Conservation (phyloP, 2,888 invertebrate species). For the Yponomeuta malinellus region DNA sequence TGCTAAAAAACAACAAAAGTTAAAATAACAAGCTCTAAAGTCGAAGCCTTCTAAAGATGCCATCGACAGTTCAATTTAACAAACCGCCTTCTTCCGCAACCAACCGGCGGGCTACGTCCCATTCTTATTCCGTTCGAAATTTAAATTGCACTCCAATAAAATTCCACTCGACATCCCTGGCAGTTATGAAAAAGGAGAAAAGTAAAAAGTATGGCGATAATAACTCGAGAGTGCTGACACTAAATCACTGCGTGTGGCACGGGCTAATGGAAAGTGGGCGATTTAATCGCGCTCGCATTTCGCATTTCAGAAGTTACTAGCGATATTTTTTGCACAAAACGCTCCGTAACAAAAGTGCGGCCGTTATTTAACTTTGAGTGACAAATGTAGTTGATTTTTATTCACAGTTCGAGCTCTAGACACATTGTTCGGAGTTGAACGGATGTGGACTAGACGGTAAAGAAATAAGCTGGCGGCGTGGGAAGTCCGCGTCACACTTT, state of each 20-base stretch:
- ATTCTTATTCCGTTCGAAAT: neutral
- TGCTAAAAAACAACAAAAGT: too few species aligned
- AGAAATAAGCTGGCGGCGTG: neutral
- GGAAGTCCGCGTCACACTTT: neutral
- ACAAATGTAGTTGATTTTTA: slow-evolving; percentile 2
- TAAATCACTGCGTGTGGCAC: slow-evolving; percentile 53
- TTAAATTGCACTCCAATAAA: slow-evolving; percentile 26
- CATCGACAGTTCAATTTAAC: slow-evolving; percentile 6
- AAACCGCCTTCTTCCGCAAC: neutral
- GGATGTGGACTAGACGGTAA: neutral
- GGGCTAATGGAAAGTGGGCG: slow-evolving; percentile 46
- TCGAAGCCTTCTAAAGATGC: neutral
- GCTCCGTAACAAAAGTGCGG: slow-evolving; percentile 6
- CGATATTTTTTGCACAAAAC: slow-evolving; percentile 5
- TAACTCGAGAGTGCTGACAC: slow-evolving; percentile 40
- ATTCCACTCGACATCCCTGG: slow-evolving; percentile 33
- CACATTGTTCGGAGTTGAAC: neutral
- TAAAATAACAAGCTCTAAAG: neutral
- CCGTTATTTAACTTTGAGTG: slow-evolving; percentile 2
- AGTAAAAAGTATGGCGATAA: slow-evolving; percentile 37
- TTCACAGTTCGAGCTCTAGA: neutral
- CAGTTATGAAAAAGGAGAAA: slow-evolving; percentile 25
- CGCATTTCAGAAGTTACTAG: slow-evolving; percentile 39
- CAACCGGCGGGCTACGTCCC: neutral
- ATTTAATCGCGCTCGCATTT: slow-evolving; percentile 40